These are phyloP conservation scores for Microcebus ravelobensis DNA, from an alignment of 2,113 vertebrate genomes.

Conservation along the genomic window DNA sequence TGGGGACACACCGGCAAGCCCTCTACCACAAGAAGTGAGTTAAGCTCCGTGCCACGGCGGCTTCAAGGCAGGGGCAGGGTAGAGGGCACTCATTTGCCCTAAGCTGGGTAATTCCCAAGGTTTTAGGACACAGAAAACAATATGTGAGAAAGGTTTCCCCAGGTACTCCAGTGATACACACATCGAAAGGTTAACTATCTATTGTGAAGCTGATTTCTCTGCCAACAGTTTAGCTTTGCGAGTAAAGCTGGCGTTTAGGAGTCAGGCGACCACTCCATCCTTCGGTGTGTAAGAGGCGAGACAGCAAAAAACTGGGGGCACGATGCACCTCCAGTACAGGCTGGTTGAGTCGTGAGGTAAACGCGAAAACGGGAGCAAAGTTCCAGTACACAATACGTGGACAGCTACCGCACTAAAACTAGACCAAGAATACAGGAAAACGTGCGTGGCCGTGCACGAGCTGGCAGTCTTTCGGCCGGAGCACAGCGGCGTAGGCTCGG, in stretches of 20 bases:
- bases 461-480: fast-evolving
- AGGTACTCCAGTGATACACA: neutral
- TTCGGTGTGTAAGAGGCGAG: neutral
- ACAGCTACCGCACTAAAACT: neutral
- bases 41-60: neutral
- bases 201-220: neutral
- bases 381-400: neutral
- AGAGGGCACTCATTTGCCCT: neutral
- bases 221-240: neutral
- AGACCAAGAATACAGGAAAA: neutral
- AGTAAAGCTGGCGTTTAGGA: neutral
- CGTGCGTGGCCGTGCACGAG: fast-evolving
- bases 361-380: neutral
- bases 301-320: neutral
- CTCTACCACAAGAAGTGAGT: neutral
- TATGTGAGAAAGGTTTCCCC: neutral
- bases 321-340: neutral
- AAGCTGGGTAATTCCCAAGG: neutral
- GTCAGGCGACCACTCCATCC: neutral
- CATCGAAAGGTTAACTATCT: neutral
- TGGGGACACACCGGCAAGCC: neutral
- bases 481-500: neutral
- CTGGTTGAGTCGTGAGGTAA: neutral
- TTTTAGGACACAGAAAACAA: neutral
- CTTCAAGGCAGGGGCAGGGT: no score